These are phyloP conservation scores for Chanos chanos DNA, from an alignment of 2,797 vertebrate genomes.

Conservation along the genomic window DNA sequence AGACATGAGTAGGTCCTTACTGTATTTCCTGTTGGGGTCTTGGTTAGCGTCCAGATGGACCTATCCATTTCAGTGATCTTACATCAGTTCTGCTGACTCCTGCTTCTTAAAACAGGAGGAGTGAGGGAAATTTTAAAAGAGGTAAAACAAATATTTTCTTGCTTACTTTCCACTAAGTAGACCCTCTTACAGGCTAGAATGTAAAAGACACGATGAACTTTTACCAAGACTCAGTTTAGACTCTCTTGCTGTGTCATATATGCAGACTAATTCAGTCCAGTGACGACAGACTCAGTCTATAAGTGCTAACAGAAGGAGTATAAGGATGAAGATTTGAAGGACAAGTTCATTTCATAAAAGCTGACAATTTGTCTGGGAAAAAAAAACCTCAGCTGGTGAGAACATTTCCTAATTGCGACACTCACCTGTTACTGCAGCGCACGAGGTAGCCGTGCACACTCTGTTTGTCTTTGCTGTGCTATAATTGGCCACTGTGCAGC, in stretches of 20 bases:
- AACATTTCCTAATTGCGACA: background rate
- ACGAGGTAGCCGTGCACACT: conserved; percentile 45
- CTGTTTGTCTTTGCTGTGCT: conserved; percentile 50
- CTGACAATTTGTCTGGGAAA: background rate
- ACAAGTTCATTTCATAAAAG: background rate
- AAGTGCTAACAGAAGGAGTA: too few relatives aligned
- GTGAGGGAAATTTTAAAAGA: conserved; percentile 25
- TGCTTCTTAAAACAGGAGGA: conserved; percentile 29
- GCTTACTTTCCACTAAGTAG: too few relatives aligned
- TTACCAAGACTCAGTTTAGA: too few relatives aligned
- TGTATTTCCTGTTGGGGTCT: conserved; percentile 33
- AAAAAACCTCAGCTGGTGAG: background rate
- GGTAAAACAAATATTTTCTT: background rate
- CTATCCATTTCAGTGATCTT: conserved; percentile 52
- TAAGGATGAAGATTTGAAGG: too few relatives aligned
- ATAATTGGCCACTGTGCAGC: conserved; percentile 53
- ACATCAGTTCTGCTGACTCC: conserved; percentile 52
- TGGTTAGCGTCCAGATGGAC: conserved; percentile 26
- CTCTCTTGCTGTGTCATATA: too few relatives aligned
- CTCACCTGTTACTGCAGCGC: conserved; percentile 46
- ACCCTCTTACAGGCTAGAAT: too few relatives aligned
- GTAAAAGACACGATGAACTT: too few relatives aligned
- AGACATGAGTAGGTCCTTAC: conserved; percentile 27
- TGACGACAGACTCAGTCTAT: too few relatives aligned
- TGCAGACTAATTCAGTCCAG: too few relatives aligned